These are phyloP conservation scores for Phainopepla nitens DNA, from an alignment of 2,113 vertebrate species.

Conservation along the genomic window DNA sequence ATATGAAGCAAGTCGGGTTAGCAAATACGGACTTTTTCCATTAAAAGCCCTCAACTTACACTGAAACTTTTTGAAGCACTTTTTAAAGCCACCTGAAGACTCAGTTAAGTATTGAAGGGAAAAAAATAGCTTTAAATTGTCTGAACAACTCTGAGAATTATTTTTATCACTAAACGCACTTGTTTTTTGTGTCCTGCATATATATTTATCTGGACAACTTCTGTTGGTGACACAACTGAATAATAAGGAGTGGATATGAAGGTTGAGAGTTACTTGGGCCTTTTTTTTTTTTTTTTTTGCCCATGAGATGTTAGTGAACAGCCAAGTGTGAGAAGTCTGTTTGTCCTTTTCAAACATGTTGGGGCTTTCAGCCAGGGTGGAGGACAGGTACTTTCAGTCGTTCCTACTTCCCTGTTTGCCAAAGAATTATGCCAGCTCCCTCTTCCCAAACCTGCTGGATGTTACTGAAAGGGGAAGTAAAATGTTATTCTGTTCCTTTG, in stretches of 20 bases:
- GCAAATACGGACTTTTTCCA: background rate
- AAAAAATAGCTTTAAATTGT: background rate
- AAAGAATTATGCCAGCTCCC: background rate
- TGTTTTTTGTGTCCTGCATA: background rate
- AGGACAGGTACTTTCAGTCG: background rate
- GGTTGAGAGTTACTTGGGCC: background rate
- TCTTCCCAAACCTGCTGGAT: background rate
- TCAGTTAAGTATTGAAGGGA: background rate
- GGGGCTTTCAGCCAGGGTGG: background rate
- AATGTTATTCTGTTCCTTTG: background rate
- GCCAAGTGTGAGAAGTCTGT: background rate
- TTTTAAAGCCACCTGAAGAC: background rate
- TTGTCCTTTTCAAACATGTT: background rate
- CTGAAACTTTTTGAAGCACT: background rate
- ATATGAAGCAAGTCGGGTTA: slow-evolving; percentile 13
- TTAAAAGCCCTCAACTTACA: background rate
- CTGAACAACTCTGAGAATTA: background rate
- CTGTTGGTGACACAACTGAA: background rate
- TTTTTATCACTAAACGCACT: background rate
- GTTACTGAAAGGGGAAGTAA: background rate
- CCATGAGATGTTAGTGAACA: background rate
- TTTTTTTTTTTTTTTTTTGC: background rate
- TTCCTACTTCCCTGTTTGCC: background rate
- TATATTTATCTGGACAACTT: background rate
- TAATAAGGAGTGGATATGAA: background rate